Evolutionary conservation across 2,113 vertebrate species (phyloP), one percentile per base, ranked within the genome.

Genomic region (Hyla sarda): DNA sequence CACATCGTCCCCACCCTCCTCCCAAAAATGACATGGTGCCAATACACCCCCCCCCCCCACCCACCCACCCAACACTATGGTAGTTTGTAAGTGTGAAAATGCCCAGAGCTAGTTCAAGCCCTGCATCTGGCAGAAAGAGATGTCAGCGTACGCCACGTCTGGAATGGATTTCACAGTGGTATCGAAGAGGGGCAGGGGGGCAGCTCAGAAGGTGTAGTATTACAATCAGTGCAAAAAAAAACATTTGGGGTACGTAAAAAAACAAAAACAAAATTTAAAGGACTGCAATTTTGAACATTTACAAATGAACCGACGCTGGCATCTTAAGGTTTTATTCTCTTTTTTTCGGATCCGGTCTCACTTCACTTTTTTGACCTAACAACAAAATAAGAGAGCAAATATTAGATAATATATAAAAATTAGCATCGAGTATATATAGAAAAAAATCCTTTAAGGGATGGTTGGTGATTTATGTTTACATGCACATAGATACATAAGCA

Each of bases 201-300:
- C 34, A 23, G 23, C 8, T 9, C 12, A 23, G 73, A 45, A 34
- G 21, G 19, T 1, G 83, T 79, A 58, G 71, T 41, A 16, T 45
- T 9, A 69, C 75, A 69, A 85, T 85, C 83, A 69, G 74, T 77
- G 83, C 83, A 79, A 28, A 69, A 48, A n/a, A 13, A 84, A 32
- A 75, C 50, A 84, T 65, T 74, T 17, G 4, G 72, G 72, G 82
- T 52, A 74, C 16, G n/a, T 28, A 5, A 73, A 77, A 78, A 78
- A 52, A 65, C 69, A 65, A 76, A 75, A 32, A 34, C 17, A 45
- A 84, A 73, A 75, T 62, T 10, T 5, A 72, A 41, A 23, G 62
- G 83, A 71, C 74, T 79, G 83, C 58, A 67, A 37, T 7, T 85
- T 52, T 52, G 45, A 79, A 85, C 41, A 23, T 71, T 45, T 71